A percentile compares a stretch with the other conserved stretches of the same genome.
phyloP scores from a whole-genome alignment of 2,113 vertebrate species.

The Anhinga rufa region DNA sequence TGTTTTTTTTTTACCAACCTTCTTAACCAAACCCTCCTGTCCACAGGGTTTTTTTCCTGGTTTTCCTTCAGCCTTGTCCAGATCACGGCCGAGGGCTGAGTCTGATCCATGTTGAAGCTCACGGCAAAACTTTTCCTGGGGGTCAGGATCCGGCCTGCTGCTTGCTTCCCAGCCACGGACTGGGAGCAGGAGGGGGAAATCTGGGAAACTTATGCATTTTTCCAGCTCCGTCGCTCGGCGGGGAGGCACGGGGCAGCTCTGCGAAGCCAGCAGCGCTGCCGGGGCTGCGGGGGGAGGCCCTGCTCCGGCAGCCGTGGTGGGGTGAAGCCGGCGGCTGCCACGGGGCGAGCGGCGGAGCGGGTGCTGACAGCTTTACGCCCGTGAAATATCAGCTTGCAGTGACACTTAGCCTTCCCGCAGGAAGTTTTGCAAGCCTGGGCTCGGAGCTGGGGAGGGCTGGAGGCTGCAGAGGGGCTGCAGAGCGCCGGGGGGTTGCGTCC shows the following conservation, averaged over 20 bases:
- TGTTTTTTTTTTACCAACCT: neutral
- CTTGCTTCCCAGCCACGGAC: fast-evolving
- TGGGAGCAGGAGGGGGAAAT: neutral
- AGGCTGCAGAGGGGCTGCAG: neutral
- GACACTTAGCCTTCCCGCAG: neutral
- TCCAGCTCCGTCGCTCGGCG: neutral
- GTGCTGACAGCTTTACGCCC: neutral
- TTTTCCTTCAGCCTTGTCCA: neutral
- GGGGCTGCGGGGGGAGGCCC: neutral
- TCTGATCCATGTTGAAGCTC: neutral
- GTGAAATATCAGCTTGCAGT: neutral
- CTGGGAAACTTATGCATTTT: neutral
- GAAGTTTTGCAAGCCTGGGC: neutral
- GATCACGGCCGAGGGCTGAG: neutral
- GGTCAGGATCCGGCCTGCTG: fast-evolving
- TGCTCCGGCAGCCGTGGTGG: fast-evolving
- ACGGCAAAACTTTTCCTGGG: neutral
- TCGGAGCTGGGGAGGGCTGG: neutral
- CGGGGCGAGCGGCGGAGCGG: fast-evolving
- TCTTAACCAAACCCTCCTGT: neutral
- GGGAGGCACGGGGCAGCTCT: neutral
- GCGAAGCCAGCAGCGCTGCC: neutral
- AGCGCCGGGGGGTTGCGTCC: neutral
- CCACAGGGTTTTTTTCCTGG: neutral
- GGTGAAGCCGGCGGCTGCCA: neutral